Evolutionary conservation across 2,888 invertebrate genomes (phyloP).

Genomic region (Mechanitis messenoides): DNA sequence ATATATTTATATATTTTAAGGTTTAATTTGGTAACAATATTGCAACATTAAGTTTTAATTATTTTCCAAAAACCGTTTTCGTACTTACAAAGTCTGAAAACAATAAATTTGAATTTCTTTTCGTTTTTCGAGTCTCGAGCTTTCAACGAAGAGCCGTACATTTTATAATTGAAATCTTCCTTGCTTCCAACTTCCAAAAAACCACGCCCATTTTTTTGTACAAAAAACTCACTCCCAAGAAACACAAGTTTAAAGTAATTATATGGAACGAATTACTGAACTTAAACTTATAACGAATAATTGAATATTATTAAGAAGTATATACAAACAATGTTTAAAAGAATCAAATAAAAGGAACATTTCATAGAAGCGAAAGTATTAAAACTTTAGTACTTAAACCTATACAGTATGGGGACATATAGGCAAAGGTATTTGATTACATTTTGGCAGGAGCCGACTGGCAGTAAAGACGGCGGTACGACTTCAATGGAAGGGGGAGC

Average conservation of each 20-base stretch:
- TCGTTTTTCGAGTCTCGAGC: constrained; percentile 22
- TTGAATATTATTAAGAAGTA: no score
- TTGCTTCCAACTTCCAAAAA: constrained; percentile 21
- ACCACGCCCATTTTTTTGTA: constrained; percentile 23
- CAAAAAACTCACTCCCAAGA: neutral
- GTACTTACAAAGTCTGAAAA: constrained; percentile 6
- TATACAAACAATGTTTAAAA: no score
- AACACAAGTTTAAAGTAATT: constrained; percentile 2
- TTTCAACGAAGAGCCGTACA: constrained; percentile 23
- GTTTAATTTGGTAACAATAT: neutral
- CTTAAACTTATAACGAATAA: no score
- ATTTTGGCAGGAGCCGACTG: constrained; percentile 8
- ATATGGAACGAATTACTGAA: no score
- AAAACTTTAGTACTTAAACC: neutral
- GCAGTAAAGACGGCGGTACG: constrained; percentile 61
- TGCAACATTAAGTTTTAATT: neutral
- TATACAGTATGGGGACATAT: neutral
- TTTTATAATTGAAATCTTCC: constrained; percentile 26
- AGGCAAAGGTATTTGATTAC: neutral
- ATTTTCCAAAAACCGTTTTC: constrained; percentile 9
- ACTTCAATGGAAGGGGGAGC: constrained; percentile 13
- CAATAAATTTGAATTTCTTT: constrained; percentile 24
- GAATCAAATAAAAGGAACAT: no score
- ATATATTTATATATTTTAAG: no score
- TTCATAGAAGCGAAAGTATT: no score